Evolutionary conservation across 2,888 invertebrate genomes (phyloP).

Genomic region (Ectemnius continuus): DNA sequence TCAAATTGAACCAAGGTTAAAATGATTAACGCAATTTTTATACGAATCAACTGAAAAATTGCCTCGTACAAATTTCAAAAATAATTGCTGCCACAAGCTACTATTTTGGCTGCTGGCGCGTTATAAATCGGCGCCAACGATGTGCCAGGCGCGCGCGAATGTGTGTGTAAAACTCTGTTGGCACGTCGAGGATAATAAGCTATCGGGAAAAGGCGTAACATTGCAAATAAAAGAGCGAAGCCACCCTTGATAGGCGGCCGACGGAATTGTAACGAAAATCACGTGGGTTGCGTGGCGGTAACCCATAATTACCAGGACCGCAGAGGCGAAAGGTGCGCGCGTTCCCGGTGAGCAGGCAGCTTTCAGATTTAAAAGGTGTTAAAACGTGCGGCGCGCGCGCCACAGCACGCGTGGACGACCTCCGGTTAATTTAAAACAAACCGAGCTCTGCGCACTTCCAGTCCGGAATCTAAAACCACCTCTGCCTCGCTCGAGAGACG

Average conservation of each 20-base stretch:
- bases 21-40: too few species aligned
- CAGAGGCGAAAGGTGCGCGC: constrained; percentile 38
- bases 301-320: constrained; percentile 60
- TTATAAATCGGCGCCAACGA: too few species aligned
- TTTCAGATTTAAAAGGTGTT: constrained; percentile 70
- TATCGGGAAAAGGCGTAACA: too few species aligned
- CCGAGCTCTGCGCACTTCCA: constrained; percentile 61
- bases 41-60: too few species aligned
- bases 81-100: too few species aligned
- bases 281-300: constrained; percentile 49
- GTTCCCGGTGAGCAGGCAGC: constrained; percentile 52
- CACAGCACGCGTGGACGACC: constrained; percentile 60
- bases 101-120: too few species aligned
- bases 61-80: too few species aligned
- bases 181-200: too few species aligned
- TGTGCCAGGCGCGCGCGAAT: too few species aligned
- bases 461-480: constrained; percentile 51
- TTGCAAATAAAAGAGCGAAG: too few species aligned
- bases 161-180: too few species aligned
- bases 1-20: too few species aligned
- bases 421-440: constrained; percentile 76
- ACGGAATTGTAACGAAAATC: constrained; percentile 53
- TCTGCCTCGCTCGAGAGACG: constrained; percentile 34
- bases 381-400: constrained; percentile 71
- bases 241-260: background rate